These are phyloP conservation scores for Scaptomyza parva DNA, from an alignment of 2,888 invertebrate species.

Conservation along the genomic window DNA sequence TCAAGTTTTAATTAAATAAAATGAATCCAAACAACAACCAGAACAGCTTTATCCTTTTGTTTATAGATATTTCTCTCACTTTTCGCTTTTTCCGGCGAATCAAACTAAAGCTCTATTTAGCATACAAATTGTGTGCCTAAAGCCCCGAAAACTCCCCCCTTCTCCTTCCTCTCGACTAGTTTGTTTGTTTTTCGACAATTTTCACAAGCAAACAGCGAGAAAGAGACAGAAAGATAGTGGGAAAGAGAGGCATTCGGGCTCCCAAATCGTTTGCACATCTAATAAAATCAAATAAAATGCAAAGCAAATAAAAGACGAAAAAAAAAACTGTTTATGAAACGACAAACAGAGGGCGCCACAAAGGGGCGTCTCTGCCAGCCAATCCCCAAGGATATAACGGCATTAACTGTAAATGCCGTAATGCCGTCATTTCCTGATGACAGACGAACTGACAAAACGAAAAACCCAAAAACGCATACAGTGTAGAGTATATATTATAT, in stretches of 20 bases:
- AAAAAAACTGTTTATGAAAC: slow-evolving; percentile 49
- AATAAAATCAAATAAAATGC: slow-evolving; percentile 76
- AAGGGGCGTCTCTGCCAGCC: slow-evolving; percentile 36
- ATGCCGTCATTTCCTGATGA: slow-evolving; percentile 78
- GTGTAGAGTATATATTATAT: not conserved
- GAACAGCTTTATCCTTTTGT: not conserved
- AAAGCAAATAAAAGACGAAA: slow-evolving; percentile 34
- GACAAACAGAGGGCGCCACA: slow-evolving; percentile 29
- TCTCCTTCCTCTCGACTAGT: not conserved
- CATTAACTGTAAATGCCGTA: slow-evolving; percentile 79
- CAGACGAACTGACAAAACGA: slow-evolving; percentile 52
- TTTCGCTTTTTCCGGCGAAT: not conserved
- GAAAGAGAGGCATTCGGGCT: too few species aligned
- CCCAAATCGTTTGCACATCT: slow-evolving; percentile 38
- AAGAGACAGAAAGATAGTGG: slow-evolving; percentile 4
- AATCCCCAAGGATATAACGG: slow-evolving; percentile 76
- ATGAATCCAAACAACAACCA: not conserved
- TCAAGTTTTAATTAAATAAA: not conserved
- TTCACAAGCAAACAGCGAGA: not conserved
- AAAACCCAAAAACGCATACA: slow-evolving; percentile 42
- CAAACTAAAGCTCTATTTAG: slow-evolving; percentile 36
- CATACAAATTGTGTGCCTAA: slow-evolving; percentile 38
- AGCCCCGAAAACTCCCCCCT: too few species aligned
- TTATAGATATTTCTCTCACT: slow-evolving; percentile 14
- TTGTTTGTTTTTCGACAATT: slow-evolving; percentile 32